These are phyloP conservation scores for Anticlea derivata DNA, from an alignment of 2,888 invertebrate genomes.

Conservation along the genomic window DNA sequence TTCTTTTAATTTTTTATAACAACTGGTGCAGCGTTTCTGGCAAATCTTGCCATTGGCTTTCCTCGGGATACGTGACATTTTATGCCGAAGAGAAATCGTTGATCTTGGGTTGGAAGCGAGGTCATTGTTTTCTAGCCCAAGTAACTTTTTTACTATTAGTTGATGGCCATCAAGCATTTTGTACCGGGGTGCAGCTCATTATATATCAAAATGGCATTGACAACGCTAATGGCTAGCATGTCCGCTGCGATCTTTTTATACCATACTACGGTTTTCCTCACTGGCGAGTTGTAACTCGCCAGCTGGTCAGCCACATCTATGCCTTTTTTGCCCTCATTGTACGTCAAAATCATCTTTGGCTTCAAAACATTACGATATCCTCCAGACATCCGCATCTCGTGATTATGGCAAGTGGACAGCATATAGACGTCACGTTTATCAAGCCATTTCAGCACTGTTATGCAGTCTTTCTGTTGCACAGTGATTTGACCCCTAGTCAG, in stretches of 20 bases:
- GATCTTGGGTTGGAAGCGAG: constrained; percentile 10
- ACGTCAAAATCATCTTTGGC: constrained; percentile 25
- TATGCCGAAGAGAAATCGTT: constrained; percentile 7
- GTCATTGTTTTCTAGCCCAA: constrained; percentile 6
- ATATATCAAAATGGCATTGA: constrained; percentile 27
- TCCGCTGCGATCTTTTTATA: constrained; percentile 30
- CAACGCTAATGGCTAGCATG: constrained; percentile 19
- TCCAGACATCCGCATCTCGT: constrained; percentile 22
- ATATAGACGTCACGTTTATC: constrained; percentile 16
- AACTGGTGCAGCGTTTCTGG: constrained; percentile 19
- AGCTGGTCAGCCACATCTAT: constrained; percentile 30
- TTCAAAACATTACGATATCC: constrained; percentile 24
- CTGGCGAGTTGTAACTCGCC: constrained; percentile 30
- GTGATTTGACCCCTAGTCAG: constrained; percentile 16
- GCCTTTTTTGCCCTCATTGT: constrained; percentile 28
- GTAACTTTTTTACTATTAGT: constrained; percentile 14
- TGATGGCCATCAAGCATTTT: constrained; percentile 9
- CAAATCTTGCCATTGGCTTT: constrained; percentile 8
- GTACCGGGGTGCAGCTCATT: constrained; percentile 16
- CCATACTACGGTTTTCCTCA: constrained; percentile 27
- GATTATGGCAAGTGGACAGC: constrained; percentile 21
- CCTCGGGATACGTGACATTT: constrained; percentile 21
- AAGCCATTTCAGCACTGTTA: constrained; percentile 21
- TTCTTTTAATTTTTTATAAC: constrained; percentile 17
- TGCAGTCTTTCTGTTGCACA: constrained; percentile 13